Evolutionary conservation across 2,888 invertebrate species (phyloP).

Genomic region (Cephus pygmeus): DNA sequence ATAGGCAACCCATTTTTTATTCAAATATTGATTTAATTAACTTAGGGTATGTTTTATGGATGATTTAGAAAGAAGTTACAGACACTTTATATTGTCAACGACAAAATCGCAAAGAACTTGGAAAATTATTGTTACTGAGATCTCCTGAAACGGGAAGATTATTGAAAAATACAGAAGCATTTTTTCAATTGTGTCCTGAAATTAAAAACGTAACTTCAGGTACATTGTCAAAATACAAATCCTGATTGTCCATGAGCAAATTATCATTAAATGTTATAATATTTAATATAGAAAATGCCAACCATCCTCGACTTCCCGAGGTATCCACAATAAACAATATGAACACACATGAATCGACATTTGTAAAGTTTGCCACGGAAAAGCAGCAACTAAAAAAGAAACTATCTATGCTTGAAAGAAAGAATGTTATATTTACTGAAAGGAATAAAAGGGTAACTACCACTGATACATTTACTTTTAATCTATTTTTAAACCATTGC

Average conservation of each 20-base stretch:
- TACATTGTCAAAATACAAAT: not conserved
- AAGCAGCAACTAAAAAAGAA: conserved; percentile 3
- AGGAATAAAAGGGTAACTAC: not conserved
- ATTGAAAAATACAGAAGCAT: conserved; percentile 35
- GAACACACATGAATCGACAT: not conserved
- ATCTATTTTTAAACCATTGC: not conserved
- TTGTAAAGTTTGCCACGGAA: not conserved
- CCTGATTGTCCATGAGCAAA: not conserved
- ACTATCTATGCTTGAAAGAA: conserved; percentile 10
- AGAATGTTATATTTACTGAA: conserved; percentile 2
- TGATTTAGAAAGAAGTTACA: conserved; percentile 31
- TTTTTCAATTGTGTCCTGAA: conserved; percentile 29
- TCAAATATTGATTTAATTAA: not conserved
- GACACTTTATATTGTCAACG: conserved; percentile 35
- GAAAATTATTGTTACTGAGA: conserved; percentile 26
- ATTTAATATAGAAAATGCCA: not conserved
- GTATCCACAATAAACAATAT: not conserved
- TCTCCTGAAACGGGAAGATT: conserved; percentile 28
- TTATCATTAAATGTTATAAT: not conserved
- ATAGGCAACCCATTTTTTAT: not conserved
- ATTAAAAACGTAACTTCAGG: not conserved
- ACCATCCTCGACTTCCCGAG: not conserved
- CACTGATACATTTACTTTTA: not conserved
- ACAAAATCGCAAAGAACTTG: conserved; percentile 38
- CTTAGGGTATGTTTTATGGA: not conserved